Conservation (phyloP, 2,888 invertebrate genomes). For the Cantharis lateralis region DNA sequence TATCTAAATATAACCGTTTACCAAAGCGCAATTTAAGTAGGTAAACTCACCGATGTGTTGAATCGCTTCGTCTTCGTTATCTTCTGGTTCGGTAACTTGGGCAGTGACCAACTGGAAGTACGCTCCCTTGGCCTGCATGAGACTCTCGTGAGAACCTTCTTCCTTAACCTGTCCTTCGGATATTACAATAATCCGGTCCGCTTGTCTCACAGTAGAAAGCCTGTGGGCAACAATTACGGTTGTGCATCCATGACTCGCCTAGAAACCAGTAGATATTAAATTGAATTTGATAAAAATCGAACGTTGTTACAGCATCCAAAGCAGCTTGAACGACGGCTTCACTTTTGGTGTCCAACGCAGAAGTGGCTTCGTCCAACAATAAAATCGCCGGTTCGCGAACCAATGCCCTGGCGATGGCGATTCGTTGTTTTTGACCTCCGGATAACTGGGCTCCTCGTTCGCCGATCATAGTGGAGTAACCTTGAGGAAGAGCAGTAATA, state of each 20-base stretch:
- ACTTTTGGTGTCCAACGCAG: conserved; percentile 83
- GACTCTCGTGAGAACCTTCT: conserved; percentile 69
- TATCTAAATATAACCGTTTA: background rate
- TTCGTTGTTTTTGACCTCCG: conserved; percentile 88
- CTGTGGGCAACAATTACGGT: conserved; percentile 81
- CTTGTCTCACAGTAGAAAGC: conserved; percentile 73
- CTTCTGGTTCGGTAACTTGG: conserved; percentile 54
- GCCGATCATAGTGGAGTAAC: conserved; percentile 83
- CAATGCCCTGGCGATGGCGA: conserved; percentile 88
- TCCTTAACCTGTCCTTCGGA: conserved; percentile 71
- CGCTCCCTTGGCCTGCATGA: conserved; percentile 68
- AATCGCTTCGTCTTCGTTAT: background rate
- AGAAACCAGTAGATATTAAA: conserved; percentile 16
- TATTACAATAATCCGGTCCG: conserved; percentile 75
- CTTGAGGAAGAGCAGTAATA: conserved; percentile 73
- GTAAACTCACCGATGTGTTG: background rate
- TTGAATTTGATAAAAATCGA: background rate
- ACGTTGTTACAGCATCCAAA: conserved; percentile 66
- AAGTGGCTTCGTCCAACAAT: conserved; percentile 86
- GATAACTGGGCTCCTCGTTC: conserved; percentile 82
- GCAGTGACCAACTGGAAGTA: conserved; percentile 74
- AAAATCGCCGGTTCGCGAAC: conserved; percentile 80
- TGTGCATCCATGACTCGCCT: conserved; percentile 75
- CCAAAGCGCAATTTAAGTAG: background rate
- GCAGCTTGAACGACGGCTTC: conserved; percentile 86